phyloP scores from a whole-genome alignment of 2,113 vertebrate species.

The Alosa alosa region DNA sequence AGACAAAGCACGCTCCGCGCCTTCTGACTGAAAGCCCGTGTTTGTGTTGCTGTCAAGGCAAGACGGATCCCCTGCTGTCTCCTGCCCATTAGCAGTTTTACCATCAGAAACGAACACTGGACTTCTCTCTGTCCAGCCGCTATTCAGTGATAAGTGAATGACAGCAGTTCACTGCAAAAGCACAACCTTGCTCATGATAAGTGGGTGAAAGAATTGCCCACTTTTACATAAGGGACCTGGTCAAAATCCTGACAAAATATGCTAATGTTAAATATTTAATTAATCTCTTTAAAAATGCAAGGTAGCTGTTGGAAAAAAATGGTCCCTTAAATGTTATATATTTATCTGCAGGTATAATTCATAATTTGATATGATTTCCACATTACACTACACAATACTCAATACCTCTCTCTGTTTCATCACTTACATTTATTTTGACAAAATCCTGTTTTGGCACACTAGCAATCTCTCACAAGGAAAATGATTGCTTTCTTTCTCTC shows the following conservation, averaged over 20 bases:
- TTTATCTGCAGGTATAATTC: not conserved
- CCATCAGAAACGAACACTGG: conserved; percentile 24
- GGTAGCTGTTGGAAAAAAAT: not conserved
- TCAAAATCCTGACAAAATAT: not conserved
- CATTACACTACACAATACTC: not conserved
- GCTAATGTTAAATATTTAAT: not conserved
- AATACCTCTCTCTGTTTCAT: not conserved
- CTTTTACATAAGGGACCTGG: not conserved
- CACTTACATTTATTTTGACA: not conserved
- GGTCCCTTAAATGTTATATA: not conserved
- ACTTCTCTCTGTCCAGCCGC: conserved; percentile 28
- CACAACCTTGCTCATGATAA: not conserved
- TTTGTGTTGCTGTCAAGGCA: conserved; percentile 43
- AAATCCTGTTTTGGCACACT: conserved; percentile 19
- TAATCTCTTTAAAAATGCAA: not conserved
- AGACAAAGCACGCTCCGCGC: conserved; percentile 40
- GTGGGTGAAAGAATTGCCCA: not conserved
- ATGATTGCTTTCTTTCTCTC: conserved; percentile 43
- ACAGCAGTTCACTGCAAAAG: conserved; percentile 25
- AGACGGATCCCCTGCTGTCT: conserved; percentile 47
- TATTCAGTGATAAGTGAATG: conserved; percentile 12
- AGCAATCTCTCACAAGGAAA: conserved; percentile 37
- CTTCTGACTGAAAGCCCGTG: conserved; percentile 47
- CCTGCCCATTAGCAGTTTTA: conserved; percentile 47
- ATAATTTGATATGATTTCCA: not conserved